phyloP scores from a whole-genome alignment of 2,888 invertebrate species.

The Drosophila nr. medialis region DNA sequence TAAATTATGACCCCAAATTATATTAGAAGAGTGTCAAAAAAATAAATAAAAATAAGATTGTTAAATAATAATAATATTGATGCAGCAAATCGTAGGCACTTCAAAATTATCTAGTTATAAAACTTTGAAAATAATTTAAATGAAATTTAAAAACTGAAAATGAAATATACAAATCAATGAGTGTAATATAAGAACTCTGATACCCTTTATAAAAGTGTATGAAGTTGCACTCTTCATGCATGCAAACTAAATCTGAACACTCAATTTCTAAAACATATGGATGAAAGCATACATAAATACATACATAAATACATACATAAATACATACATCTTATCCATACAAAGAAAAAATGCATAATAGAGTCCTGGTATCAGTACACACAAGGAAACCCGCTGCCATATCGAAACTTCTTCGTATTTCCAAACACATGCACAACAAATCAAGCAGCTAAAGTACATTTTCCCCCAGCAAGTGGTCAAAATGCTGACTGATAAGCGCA shows the following conservation, averaged over 20 bases:
- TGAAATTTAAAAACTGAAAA: too few species aligned
- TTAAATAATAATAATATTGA: background rate
- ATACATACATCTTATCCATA: background rate
- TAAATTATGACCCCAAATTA: background rate
- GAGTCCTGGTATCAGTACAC: background rate
- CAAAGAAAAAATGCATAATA: background rate
- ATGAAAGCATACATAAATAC: background rate
- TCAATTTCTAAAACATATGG: fast-evolving
- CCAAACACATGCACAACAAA: background rate
- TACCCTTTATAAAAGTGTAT: background rate
- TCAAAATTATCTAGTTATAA: background rate
- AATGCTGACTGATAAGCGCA: constrained; percentile 33
- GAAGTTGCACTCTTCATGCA: too few species aligned
- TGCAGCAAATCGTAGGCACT: background rate
- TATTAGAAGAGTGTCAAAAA: background rate
- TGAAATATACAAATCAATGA: background rate
- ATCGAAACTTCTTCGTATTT: background rate
- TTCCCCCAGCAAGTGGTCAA: background rate
- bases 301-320: background rate
- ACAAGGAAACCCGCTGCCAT: background rate
- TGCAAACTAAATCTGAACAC: background rate
- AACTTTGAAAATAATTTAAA: background rate
- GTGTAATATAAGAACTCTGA: background rate
- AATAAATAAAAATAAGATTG: background rate
- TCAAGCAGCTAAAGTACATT: background rate